Conservation (phyloP, 1,140 invertebrate genomes). For the Drosophila simulans region DNA sequence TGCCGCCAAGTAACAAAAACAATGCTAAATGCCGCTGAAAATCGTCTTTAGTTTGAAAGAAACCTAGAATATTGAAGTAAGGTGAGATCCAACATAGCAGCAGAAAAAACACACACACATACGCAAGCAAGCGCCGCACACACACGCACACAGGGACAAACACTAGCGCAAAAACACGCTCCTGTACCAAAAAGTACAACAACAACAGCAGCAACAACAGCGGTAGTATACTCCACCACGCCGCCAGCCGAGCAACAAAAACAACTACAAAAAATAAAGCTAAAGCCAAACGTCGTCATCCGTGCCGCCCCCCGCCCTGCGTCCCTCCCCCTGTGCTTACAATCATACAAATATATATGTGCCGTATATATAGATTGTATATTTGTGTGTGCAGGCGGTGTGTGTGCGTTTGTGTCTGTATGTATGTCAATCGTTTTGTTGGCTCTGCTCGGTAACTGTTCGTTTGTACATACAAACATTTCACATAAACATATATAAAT, state of each 20-base stretch:
- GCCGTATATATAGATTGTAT: constrained; percentile 62
- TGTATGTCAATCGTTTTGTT: constrained; percentile 76
- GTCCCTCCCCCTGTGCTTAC: constrained; percentile 16
- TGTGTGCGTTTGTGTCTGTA: constrained; percentile 52
- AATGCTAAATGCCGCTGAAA: background rate
- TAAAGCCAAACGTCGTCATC: constrained; percentile 72
- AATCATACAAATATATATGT: constrained; percentile 18
- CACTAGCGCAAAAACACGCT: constrained; percentile 77
- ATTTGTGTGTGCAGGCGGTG: constrained; percentile 34
- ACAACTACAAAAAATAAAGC: constrained; percentile 45
- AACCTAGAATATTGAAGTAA: constrained; percentile 17
- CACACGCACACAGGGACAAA: constrained; percentile 45
- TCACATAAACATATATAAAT: constrained; percentile 28
- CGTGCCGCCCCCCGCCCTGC: constrained; percentile 52
- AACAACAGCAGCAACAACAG: constrained; percentile 31
- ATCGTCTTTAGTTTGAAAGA: constrained; percentile 6
- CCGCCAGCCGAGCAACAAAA: constrained; percentile 66
- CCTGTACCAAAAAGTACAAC: constrained; percentile 64
- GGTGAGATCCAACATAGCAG: constrained; percentile 34
- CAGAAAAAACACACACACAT: constrained; percentile 47
- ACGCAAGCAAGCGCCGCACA: constrained; percentile 34
- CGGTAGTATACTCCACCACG: constrained; percentile 65
- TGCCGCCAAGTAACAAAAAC: constrained; percentile 12
- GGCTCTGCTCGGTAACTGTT: constrained; percentile 76
- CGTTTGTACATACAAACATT: constrained; percentile 52